Conservation (phyloP, 2,113 vertebrate genomes). For the Piaya cayana region DNA sequence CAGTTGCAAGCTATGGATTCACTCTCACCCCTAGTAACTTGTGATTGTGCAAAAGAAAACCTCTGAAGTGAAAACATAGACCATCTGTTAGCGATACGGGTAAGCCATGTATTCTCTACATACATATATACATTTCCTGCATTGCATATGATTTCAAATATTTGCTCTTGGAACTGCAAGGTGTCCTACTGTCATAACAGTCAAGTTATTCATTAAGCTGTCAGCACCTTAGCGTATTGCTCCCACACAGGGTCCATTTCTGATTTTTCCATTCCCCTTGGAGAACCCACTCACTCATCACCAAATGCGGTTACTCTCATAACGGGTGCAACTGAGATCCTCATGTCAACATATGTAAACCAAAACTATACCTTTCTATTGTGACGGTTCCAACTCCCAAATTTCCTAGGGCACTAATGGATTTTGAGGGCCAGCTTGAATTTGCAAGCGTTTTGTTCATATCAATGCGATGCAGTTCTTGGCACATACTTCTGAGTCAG, state of each 20-base stretch:
- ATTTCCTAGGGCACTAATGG: conserved; percentile 76
- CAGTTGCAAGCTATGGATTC: conserved; percentile 50
- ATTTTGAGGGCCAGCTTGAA: conserved; percentile 56
- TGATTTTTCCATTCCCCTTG: conserved; percentile 74
- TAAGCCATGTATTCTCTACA: conserved; percentile 64
- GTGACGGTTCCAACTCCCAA: conserved; percentile 54
- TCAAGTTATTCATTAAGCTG: conserved; percentile 86
- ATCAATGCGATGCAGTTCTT: conserved; percentile 71
- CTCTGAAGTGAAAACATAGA: conserved; percentile 68
- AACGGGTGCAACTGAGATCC: conserved; percentile 76
- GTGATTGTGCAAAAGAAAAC: conserved; percentile 63
- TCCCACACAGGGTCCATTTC: conserved; percentile 73
- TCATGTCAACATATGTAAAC: conserved; percentile 80
- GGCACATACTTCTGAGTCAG: conserved; percentile 73
- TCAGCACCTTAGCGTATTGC: conserved; percentile 77
- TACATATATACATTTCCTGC: conserved; percentile 77
- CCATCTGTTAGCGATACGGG: conserved; percentile 78
- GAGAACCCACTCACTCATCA: conserved; percentile 79
- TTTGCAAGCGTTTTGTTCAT: conserved; percentile 62
- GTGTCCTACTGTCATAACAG: conserved; percentile 85
- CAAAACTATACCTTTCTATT: conserved; percentile 65
- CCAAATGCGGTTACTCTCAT: conserved; percentile 72
- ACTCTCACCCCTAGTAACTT: conserved; percentile 50
- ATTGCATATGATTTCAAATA: conserved; percentile 81
- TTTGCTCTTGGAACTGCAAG: conserved; percentile 82